Evolutionary conservation across 1,140 invertebrate species (phyloP).

Genomic region (Aleiodes sp.): DNA sequence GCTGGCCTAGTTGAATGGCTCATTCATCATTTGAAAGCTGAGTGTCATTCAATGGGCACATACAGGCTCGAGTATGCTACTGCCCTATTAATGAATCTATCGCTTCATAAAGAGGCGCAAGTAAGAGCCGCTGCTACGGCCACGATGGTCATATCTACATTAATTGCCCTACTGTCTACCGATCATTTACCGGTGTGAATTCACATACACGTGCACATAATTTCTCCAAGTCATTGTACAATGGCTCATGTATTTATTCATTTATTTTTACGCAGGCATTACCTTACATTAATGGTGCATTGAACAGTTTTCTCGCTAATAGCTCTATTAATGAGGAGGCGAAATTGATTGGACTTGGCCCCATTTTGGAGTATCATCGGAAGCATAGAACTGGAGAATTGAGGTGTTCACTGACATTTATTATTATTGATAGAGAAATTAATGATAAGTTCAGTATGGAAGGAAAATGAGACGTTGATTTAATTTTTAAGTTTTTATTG

Average conservation of each 20-base stretch:
- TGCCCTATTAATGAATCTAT: conserved; percentile 76
- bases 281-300: conserved; percentile 70
- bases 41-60: conserved; percentile 57
- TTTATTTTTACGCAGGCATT: conserved; percentile 60
- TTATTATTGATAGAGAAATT: no score
- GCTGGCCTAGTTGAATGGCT: conserved; percentile 73
- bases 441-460: no score
- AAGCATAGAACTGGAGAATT: conserved; percentile 52
- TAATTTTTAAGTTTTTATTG: no score
- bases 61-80: conserved; percentile 74
- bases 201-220: neutral
- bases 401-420: conserved; percentile 48
- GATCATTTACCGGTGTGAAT: conserved; percentile 46
- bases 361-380: conserved; percentile 63
- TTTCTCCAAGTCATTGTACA: neutral
- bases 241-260: neutral
- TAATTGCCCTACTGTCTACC: conserved; percentile 49
- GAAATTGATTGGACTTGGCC: conserved; percentile 59
- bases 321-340: conserved; percentile 68
- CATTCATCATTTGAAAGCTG: conserved; percentile 65
- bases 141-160: conserved; percentile 50
- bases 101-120: conserved; percentile 68
- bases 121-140: conserved; percentile 48
- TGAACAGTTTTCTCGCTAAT: conserved; percentile 71
- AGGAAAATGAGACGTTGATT: no score